Conservation (phyloP, 2,113 vertebrate genomes). For the Passer domesticus region DNA sequence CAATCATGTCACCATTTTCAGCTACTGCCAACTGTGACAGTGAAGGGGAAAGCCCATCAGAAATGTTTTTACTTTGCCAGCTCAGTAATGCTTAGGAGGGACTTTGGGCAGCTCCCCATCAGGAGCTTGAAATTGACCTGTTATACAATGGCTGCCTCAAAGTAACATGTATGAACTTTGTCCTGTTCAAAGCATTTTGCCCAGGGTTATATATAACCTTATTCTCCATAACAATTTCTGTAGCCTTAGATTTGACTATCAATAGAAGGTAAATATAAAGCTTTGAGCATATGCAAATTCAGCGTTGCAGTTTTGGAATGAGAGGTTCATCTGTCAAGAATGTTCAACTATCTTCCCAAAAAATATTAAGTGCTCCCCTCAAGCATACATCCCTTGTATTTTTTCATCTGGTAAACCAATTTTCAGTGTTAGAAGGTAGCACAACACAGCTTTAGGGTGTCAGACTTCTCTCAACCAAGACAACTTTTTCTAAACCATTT, state of each 20-base stretch:
- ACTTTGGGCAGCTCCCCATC: background rate
- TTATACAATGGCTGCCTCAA: background rate
- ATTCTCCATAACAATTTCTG: background rate
- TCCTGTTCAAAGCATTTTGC: background rate
- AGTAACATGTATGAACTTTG: background rate
- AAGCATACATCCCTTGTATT: background rate
- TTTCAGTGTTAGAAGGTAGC: background rate
- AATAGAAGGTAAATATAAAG: background rate
- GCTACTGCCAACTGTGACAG: background rate
- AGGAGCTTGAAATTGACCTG: background rate
- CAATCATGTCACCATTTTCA: fast-evolving
- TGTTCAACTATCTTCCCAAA: background rate
- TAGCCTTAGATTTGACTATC: background rate
- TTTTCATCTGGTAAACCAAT: background rate
- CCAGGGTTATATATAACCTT: background rate
- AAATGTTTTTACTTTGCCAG: background rate
- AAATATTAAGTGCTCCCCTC: background rate
- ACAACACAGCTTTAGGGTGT: background rate
- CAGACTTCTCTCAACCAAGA: background rate
- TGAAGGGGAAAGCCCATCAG: background rate
- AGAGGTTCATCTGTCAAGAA: background rate
- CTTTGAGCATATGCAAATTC: background rate
- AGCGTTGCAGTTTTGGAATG: background rate
- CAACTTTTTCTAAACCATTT: background rate
- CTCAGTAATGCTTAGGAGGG: background rate